Conservation (phyloP, 2,113 vertebrate species). For the Sapayoa aenigma region DNA sequence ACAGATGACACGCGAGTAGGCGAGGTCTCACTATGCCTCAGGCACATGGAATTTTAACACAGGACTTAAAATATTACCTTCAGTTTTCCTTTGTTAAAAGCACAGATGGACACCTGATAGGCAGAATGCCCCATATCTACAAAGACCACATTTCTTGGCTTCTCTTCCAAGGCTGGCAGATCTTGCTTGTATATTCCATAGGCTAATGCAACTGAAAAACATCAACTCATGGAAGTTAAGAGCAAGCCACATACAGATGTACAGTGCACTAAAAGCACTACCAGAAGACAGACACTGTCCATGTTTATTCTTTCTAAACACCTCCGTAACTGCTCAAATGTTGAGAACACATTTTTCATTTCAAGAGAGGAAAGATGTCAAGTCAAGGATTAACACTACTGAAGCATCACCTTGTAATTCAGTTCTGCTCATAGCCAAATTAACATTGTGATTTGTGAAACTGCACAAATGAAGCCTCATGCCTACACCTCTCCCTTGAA, state of each 20-base stretch:
- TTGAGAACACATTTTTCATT: neutral
- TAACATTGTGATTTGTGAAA: neutral
- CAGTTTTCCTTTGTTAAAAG: constrained; percentile 97
- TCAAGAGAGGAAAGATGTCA: neutral
- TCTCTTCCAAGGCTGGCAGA: constrained; percentile 88
- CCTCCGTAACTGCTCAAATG: neutral
- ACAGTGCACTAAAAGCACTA: neutral
- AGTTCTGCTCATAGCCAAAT: neutral
- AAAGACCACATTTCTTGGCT: constrained; percentile 92
- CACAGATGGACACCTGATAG: constrained; percentile 89
- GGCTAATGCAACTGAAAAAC: constrained; percentile 87
- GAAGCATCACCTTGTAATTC: neutral
- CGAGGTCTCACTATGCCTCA: too few species aligned
- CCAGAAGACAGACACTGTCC: neutral
- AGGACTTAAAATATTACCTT: constrained; percentile 75
- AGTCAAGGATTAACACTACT: neutral
- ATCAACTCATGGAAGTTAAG: neutral
- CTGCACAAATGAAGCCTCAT: neutral
- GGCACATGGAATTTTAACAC: neutral
- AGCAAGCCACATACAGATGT: neutral
- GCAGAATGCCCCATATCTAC: constrained; percentile 95
- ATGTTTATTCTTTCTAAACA: neutral
- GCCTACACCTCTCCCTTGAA: neutral
- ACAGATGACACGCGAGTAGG: too few species aligned
- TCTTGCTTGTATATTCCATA: constrained; percentile 99